phyloP scores from a whole-genome alignment of 1,140 invertebrate species.

The Brachystomella parvula region DNA sequence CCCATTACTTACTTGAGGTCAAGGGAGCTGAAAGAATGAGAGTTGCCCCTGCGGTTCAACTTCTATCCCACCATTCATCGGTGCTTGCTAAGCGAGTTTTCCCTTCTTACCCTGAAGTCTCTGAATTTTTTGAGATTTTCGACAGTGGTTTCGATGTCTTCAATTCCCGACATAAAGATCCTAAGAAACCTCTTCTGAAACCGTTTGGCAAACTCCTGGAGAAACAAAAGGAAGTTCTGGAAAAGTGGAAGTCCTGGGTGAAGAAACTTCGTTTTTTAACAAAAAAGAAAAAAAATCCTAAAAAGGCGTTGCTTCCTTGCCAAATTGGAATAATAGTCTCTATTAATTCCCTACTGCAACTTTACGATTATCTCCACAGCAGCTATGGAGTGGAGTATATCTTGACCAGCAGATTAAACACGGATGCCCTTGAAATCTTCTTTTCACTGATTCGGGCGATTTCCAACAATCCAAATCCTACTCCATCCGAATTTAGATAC shows the following conservation, averaged over 20 bases:
- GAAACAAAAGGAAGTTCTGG: slow-evolving; percentile 13
- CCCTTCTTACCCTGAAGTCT: slow-evolving; percentile 9
- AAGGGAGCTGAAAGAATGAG: slow-evolving; percentile 23
- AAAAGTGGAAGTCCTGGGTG: slow-evolving; percentile 3
- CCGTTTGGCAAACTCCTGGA: slow-evolving; percentile 15
- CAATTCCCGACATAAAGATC: slow-evolving; percentile 18
- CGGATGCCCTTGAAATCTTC: neutral
- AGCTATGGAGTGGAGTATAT: neutral
- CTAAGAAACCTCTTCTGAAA: slow-evolving; percentile 11
- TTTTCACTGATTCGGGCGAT: neutral
- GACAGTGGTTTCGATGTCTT: slow-evolving; percentile 34
- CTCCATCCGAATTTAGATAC: neutral
- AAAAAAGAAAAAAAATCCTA: neutral
- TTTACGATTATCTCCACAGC: slow-evolving; percentile 29
- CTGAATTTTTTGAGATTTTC: slow-evolving; percentile 24
- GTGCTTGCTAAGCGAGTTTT: slow-evolving; percentile 9
- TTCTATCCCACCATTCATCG: slow-evolving; percentile 23
- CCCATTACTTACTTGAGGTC: too few species aligned
- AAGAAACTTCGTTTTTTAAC: neutral
- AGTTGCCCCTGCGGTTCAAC: slow-evolving; percentile 25
- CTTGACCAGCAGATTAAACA: neutral
- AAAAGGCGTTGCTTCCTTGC: slow-evolving; percentile 22
- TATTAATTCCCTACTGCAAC: slow-evolving; percentile 19
- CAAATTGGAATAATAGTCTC: slow-evolving; percentile 23
- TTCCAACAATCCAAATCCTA: neutral